Percentiles rank a stretch among this genome's conserved stretches.
Evolutionary conservation across 2,797 vertebrate species (phyloP).

Genomic region (Pygocentrus nattereri): DNA sequence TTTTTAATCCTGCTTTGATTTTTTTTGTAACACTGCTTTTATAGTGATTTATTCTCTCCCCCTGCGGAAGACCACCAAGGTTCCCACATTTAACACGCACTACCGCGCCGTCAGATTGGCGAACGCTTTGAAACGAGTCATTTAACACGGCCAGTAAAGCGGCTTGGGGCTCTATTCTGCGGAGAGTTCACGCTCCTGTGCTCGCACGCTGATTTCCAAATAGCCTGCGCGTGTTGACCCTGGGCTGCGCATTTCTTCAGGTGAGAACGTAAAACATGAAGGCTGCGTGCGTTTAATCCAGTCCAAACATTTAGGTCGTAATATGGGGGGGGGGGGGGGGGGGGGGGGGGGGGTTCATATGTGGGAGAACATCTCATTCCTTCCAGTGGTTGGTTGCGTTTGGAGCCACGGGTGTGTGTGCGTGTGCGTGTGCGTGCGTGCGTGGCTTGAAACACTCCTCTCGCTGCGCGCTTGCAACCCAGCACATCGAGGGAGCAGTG

Average conservation of each 20-base stretch:
- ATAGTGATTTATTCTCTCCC: not conserved
- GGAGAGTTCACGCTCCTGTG: no score
- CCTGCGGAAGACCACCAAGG: not conserved
- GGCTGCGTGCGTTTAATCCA: no score
- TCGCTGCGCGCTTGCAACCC: not conserved
- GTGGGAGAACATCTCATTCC: not conserved
- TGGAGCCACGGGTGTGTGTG: not conserved
- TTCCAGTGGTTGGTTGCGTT: not conserved
- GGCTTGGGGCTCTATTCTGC: not conserved
- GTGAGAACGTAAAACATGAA: no score
- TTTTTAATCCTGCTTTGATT: not conserved
- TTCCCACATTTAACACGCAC: not conserved
- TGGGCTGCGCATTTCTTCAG: not conserved
- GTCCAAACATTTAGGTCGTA: no score
- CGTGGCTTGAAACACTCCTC: not conserved
- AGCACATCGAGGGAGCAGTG: not conserved
- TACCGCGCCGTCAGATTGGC: not conserved
- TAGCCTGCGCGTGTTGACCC: not conserved
- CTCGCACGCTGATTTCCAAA: no score
- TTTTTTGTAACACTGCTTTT: not conserved
- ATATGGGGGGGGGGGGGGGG: no score
- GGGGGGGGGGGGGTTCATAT: no score
- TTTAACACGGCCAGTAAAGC: not conserved
- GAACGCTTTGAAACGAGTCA: not conserved
- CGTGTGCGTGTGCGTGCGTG: not conserved